Evolutionary conservation across 2,888 invertebrate species (phyloP), one percentile per base, ranked within the genome.

Genomic region (Dysmachus trigonus): DNA sequence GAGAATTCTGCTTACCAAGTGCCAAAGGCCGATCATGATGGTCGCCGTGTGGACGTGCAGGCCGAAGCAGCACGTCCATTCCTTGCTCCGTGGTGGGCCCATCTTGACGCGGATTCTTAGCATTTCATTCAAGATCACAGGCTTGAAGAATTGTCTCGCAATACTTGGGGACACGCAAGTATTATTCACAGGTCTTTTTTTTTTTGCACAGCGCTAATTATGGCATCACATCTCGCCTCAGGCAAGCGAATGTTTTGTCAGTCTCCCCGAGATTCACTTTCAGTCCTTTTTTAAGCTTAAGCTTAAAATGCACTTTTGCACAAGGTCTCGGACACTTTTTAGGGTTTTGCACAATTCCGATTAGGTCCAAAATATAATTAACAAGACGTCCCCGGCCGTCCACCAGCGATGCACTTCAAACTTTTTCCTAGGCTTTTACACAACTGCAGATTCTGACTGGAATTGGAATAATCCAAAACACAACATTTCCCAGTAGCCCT

Each of bases 21-120:
- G 96, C 96, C 96, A 97, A 91, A 96, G 93, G 89, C 97, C 97
- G 88, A 97, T 94, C 88, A 96, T 93, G 86, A 96, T 95, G 41
- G 97, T 96, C 47, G 96, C 96, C 27, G 96, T 97, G 87, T 96
- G 94, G 81, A 97, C 97, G 92, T 97, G 97, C 86, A 96, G 93
- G 89, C 96, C 96, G 90, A 96, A 95, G 90, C 95, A 96, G 92
- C 96, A 96, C 89, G 95, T 94, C 95, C 96, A 96, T 90, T 96
- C 96, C 89, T 94, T 95, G 90, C 94, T 94, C 88, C 94, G 92
- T 89, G 95, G 94, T 89, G 94, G 94, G 89, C 95, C 92, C 91
- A 92, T 92, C 90, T 92, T 92, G 85, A 91, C 89, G 85, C 91
- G 91, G 89, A 92, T 91, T 89, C 91, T 91, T 88, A 92, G 90